Percentiles rank a stretch among this genome's conserved stretches.
phyloP scores from a whole-genome alignment of 1,140 invertebrate genomes.

The Bemisia tabaci region DNA sequence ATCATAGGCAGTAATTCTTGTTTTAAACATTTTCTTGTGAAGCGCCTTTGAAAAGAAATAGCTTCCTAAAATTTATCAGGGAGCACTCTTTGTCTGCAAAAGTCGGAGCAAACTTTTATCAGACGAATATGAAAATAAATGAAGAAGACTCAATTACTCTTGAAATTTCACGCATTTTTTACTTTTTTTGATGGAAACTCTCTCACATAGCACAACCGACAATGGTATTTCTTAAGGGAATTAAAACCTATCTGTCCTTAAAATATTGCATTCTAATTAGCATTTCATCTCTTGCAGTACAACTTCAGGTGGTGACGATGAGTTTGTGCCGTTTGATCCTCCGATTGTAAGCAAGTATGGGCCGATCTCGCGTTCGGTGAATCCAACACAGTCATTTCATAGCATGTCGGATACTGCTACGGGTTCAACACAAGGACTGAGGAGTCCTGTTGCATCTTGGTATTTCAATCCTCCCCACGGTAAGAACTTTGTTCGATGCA shows the following conservation, averaged over 20 bases:
- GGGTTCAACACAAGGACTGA: constrained; percentile 37
- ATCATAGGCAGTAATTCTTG: too few species aligned
- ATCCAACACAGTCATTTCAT: constrained; percentile 4
- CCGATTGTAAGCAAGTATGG: constrained; percentile 60
- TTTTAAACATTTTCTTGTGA: too few species aligned
- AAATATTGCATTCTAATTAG: constrained; percentile 13
- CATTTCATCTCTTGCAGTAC: constrained; percentile 28
- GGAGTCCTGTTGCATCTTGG: constrained; percentile 39
- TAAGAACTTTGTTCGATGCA: too few species aligned
- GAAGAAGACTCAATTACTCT: constrained; percentile 8
- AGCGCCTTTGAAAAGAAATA: too few species aligned
- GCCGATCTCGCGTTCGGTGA: constrained; percentile 49
- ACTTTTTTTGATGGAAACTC: constrained; percentile 4
- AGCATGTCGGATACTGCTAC: constrained; percentile 31
- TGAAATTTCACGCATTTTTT: constrained; percentile 5
- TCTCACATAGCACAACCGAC: background rate
- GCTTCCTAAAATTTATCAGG: too few species aligned
- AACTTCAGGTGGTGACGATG: constrained; percentile 52
- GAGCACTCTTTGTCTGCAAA: too few species aligned
- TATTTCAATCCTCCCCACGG: constrained; percentile 34
- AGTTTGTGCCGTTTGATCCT: constrained; percentile 59
- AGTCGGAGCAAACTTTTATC: too few species aligned
- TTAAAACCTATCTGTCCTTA: constrained; percentile 1
- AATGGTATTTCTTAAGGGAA: background rate
- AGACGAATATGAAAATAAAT: constrained; percentile 7